Conservation (phyloP, 2,797 vertebrate species). For the Ctenopoma kingsleyae region DNA sequence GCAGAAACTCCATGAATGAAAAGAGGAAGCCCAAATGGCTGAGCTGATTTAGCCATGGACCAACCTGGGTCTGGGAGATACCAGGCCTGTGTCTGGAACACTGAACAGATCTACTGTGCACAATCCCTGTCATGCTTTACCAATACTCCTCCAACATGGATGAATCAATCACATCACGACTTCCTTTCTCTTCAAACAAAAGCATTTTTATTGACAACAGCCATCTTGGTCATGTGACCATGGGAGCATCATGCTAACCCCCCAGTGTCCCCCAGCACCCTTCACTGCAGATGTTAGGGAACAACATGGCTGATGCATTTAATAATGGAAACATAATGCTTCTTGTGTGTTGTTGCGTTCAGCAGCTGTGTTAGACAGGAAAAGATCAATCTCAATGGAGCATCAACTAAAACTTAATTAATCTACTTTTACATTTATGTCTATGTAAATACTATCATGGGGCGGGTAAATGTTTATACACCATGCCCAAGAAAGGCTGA, state of each 20-base stretch:
- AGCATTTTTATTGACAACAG: constrained; percentile 68
- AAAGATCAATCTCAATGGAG: constrained; percentile 11
- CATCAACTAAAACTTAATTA: constrained; percentile 2
- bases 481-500: background rate
- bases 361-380: constrained; percentile 50
- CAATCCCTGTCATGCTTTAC: constrained; percentile 68
- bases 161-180: constrained; percentile 74
- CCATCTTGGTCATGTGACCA: constrained; percentile 72
- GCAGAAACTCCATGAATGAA: constrained; percentile 34
- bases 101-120: constrained; percentile 46
- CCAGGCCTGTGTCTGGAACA: constrained; percentile 48
- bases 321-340: constrained; percentile 54
- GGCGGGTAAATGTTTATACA: background rate
- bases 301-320: constrained; percentile 46
- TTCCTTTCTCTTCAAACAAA: constrained; percentile 77
- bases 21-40: constrained; percentile 42
- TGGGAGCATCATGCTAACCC: constrained; percentile 45
- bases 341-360: constrained; percentile 46
- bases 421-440: background rate
- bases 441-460: no score
- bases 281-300: constrained; percentile 65
- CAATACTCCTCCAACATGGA: constrained; percentile 68
- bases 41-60: constrained; percentile 36
- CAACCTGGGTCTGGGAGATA: constrained; percentile 50
- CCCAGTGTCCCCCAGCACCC: constrained; percentile 28